phyloP scores from a whole-genome alignment of 2,113 vertebrate genomes.

The Paradoxurus hermaphroditus region DNA sequence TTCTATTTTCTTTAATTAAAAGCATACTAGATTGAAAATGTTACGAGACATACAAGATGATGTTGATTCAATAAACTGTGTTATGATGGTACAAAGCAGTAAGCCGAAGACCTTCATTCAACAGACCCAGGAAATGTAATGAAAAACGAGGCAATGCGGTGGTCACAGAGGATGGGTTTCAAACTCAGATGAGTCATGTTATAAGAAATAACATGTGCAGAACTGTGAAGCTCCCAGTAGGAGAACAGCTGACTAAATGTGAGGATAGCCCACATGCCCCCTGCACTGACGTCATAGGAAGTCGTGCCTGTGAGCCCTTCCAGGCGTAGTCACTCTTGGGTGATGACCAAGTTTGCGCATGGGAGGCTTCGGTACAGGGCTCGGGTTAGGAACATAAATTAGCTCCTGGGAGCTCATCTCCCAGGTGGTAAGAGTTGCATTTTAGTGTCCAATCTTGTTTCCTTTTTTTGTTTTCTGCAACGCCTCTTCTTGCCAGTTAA shows the following conservation, averaged over 20 bases:
- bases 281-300: not conserved
- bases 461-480: not conserved
- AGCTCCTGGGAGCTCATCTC: not conserved
- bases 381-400: not conserved
- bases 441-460: not conserved
- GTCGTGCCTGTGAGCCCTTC: not conserved
- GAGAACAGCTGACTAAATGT: not conserved
- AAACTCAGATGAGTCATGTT: not conserved
- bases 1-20: constrained; percentile 33
- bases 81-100: not conserved
- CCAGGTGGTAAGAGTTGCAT: not conserved
- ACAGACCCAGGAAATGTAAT: not conserved
- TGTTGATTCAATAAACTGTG: not conserved
- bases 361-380: not conserved
- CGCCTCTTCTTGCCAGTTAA: not conserved
- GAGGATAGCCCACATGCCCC: not conserved
- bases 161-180: not conserved
- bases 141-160: not conserved
- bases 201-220: constrained; percentile 7
- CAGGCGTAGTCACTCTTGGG: not conserved
- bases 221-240: not conserved
- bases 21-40: not conserved
- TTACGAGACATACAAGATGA: not conserved
- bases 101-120: not conserved
- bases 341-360: not conserved